Conservation (phyloP, 2,113 vertebrate genomes). For the Echinops telfairi region DNA sequence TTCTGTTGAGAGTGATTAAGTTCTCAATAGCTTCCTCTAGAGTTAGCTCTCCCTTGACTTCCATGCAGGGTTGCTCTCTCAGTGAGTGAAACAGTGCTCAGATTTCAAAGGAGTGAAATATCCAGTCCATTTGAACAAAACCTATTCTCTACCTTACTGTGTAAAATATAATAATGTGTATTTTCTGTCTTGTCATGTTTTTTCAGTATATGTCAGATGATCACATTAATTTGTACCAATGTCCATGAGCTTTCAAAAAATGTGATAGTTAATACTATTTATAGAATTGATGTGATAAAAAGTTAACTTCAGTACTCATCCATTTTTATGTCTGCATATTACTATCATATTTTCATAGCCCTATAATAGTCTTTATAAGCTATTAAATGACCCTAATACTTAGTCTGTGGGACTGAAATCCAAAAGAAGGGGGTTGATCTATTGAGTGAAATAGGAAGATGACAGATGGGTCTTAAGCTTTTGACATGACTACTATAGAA, state of each 20-base stretch:
- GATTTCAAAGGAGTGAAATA: slow-evolving; percentile 15
- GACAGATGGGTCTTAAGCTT: not conserved
- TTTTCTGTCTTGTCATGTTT: slow-evolving; percentile 3
- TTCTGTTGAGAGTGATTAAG: not conserved
- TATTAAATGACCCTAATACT: slow-evolving; percentile 5
- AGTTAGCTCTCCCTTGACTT: not conserved
- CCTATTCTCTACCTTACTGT: not conserved
- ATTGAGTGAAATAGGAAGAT: not conserved
- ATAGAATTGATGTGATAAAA: slow-evolving; percentile 18
- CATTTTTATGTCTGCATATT: not conserved
- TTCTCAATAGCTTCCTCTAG: slow-evolving; percentile 23
- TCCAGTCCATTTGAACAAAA: not conserved
- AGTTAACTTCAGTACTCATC: slow-evolving; percentile 36
- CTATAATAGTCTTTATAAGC: not conserved
- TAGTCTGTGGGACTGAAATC: not conserved
- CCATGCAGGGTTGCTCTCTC: not conserved
- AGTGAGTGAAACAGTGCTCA: not conserved
- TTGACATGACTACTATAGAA: slow-evolving; percentile 37
- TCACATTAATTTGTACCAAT: slow-evolving; percentile 24
- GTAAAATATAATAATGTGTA: not conserved
- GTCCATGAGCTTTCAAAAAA: slow-evolving; percentile 7
- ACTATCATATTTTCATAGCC: not conserved
- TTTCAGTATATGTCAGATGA: not conserved
- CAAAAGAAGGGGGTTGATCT: slow-evolving; percentile 2
- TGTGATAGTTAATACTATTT: not conserved